phyloP scores from a whole-genome alignment of 2,797 vertebrate genomes.

The Acropternis orthonyx region DNA sequence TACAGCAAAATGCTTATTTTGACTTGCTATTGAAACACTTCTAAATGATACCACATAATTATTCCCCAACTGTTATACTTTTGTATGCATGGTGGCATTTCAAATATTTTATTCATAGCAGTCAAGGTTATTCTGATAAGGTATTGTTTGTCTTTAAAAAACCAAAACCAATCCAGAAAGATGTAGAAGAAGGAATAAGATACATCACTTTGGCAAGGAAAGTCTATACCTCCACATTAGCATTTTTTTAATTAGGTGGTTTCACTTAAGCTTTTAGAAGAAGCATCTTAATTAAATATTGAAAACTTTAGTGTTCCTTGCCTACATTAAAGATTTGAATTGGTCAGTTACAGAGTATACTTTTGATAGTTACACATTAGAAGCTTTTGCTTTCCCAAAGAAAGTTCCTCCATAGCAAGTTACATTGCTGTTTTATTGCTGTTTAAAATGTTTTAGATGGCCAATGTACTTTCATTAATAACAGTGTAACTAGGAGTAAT shows the following conservation, averaged over 20 bases:
- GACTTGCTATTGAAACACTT: not conserved
- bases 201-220: slow-evolving; percentile 46
- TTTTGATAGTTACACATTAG: not conserved
- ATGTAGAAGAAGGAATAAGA: slow-evolving; percentile 60
- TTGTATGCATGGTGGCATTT: not conserved
- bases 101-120: slow-evolving; percentile 68
- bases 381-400: not conserved
- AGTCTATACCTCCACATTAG: slow-evolving; percentile 63
- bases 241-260: slow-evolving; percentile 74
- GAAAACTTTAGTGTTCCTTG: slow-evolving; percentile 33
- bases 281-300: slow-evolving; percentile 73
- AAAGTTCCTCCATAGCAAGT: not conserved
- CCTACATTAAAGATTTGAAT: slow-evolving; percentile 42
- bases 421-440: not conserved
- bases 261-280: slow-evolving; percentile 71
- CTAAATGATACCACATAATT: not conserved
- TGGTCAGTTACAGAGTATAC: slow-evolving; percentile 4
- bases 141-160: slow-evolving; percentile 53
- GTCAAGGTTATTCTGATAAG: slow-evolving; percentile 20
- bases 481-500: not conserved
- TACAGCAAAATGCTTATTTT: not conserved
- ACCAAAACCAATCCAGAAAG: not conserved
- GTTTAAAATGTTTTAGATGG: not conserved
- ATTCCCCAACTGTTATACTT: not conserved
- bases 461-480: not conserved